Evolutionary conservation across 2,888 invertebrate species (phyloP), one percentile per base, ranked within the genome.

Genomic region (Rhamnusium bicolor): DNA sequence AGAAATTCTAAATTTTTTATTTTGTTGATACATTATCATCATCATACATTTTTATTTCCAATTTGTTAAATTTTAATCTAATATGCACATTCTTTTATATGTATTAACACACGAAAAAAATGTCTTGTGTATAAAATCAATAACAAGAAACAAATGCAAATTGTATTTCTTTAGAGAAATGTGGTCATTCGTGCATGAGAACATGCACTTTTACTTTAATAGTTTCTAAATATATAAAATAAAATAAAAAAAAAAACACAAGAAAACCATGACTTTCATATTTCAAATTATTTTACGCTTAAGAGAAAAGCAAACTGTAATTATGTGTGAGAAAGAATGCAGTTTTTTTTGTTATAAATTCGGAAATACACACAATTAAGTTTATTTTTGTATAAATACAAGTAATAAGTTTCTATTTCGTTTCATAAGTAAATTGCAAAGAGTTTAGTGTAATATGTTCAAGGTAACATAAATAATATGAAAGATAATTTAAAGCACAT

Each of bases 371-470:
- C 40, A 21, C 7, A 19, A 3, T 19, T 51, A n/a, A 65, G 29
- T n/a, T 51, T 53, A 32, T 65, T 53, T 65, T 65, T 51, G 18
- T 53, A 53, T 65, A 53, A 53, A 29, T 65, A 65, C 65, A 12
- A 18, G 12, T 53, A 32, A 16, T 54, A 54, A 19, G 65, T 65
- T 65, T 53, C 65, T 65, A 19, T 10, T 40, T 53, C 27, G 40
- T 10, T 65, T 29, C 12, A 2, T n/a, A n/a, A 53, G 32, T 53
- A 18, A 18, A 53, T 53, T 27, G 21, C 19, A 51, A 29, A 53
- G 53, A 16, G 51, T 32, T 53, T 19, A 27, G 53, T 14, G 32
- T 19, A 67, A 46, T 12, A 67, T 56, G 67, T 67, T 24, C 10
- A 66, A 66, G 67, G 67, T 67, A 46, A 67, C 46, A 16, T 7